Conservation (phyloP, 1,140 invertebrate species). For the Bilobella aurantiaca region DNA sequence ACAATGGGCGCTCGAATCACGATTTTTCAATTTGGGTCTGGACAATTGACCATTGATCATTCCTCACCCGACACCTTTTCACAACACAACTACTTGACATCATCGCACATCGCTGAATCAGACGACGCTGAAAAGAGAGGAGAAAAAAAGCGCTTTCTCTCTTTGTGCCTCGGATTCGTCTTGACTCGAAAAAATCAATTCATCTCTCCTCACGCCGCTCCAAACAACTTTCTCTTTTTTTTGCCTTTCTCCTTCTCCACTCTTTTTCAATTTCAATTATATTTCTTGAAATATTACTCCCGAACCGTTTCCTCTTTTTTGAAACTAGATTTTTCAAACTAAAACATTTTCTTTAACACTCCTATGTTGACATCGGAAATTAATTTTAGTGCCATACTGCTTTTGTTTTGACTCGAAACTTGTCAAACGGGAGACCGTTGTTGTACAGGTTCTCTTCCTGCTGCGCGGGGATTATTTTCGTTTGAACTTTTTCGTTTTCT, state of each 20-base stretch:
- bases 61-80: slow-evolving; percentile 11
- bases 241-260: background rate
- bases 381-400: too few species aligned
- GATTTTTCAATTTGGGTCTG: slow-evolving; percentile 26
- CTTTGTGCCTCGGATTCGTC: too few species aligned
- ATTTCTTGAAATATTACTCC: background rate
- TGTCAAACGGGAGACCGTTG: too few species aligned
- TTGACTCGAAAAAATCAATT: slow-evolving; percentile 2
- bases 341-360: too few species aligned
- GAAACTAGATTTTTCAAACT: background rate
- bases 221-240: background rate
- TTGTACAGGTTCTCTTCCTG: too few species aligned
- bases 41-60: slow-evolving; percentile 29
- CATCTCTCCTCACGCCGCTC: background rate
- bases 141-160: too few species aligned
- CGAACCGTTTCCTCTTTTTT: background rate
- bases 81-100: background rate
- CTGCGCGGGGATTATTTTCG: too few species aligned
- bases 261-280: background rate
- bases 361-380: too few species aligned
- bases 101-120: background rate
- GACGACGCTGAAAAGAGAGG: too few species aligned
- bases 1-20: background rate
- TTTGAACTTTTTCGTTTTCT: too few species aligned
- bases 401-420: too few species aligned